Conservation (phyloP, 2,888 invertebrate species). For the Pristionchus japonicus region DNA sequence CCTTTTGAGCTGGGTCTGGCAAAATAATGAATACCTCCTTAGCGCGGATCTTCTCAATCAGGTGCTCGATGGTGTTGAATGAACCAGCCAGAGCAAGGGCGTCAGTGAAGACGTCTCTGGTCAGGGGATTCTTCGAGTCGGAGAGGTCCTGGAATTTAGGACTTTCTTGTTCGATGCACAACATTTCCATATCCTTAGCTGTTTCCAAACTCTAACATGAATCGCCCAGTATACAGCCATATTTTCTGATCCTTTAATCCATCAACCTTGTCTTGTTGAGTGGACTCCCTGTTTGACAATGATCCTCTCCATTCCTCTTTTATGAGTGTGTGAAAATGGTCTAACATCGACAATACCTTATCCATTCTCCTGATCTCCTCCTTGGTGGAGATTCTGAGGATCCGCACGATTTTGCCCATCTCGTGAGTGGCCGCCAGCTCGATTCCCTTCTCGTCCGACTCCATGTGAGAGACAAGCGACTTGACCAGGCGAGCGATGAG, state of each 20-base stretch:
- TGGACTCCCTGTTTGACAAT: too few relatives aligned
- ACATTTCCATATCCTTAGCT: not conserved
- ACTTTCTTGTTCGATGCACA: not conserved
- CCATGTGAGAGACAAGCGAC: not conserved
- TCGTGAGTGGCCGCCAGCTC: conserved; percentile 48
- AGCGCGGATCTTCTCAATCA: conserved; percentile 56
- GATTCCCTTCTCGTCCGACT: not conserved
- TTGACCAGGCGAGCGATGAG: conserved; percentile 45
- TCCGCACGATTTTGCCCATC: conserved; percentile 62
- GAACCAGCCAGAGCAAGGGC: conserved; percentile 66
- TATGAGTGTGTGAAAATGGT: too few relatives aligned
- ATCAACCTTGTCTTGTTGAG: too few relatives aligned
- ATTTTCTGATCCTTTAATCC: too few relatives aligned
- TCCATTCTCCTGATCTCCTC: conserved; percentile 56
- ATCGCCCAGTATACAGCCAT: too few relatives aligned
- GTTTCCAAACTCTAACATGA: too few relatives aligned
- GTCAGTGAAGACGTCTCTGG: conserved; percentile 64
- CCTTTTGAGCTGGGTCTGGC: too few relatives aligned
- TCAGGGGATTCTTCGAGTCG: conserved; percentile 44
- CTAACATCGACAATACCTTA: too few relatives aligned
- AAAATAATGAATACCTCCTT: conserved; percentile 47
- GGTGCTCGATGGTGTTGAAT: conserved; percentile 55
- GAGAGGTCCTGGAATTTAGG: not conserved
- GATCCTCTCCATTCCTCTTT: too few relatives aligned
- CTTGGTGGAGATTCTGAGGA: conserved; percentile 57